These are phyloP conservation scores for Conus ventricosus DNA, from an alignment of 1,140 invertebrate species.

Conservation along the genomic window DNA sequence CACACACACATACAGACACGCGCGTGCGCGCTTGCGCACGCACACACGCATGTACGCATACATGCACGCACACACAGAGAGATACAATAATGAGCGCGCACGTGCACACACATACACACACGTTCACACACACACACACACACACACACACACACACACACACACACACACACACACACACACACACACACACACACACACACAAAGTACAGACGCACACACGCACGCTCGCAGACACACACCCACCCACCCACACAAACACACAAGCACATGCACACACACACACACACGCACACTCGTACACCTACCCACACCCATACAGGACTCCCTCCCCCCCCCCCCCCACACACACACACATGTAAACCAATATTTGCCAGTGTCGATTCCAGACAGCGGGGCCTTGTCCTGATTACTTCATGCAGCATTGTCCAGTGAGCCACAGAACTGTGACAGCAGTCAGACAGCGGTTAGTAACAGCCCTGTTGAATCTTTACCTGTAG, in stretches of 20 bases:
- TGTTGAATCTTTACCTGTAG: too few relatives aligned
- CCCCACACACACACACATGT: too few relatives aligned
- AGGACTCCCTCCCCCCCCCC: too few relatives aligned
- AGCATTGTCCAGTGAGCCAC: too few relatives aligned
- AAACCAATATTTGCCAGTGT: too few relatives aligned
- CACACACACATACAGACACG: constrained; percentile 5
- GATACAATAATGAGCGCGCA: not conserved
- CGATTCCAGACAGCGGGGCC: too few relatives aligned
- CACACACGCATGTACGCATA: not conserved
- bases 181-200: not conserved
- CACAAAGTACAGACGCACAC: not conserved
- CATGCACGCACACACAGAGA: not conserved
- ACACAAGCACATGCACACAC: too few relatives aligned
- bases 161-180: constrained; percentile 9
- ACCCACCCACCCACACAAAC: not conserved
- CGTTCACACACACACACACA: not conserved
- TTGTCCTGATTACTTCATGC: too few relatives aligned
- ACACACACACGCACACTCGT: too few relatives aligned
- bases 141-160: not conserved
- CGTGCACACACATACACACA: not conserved
- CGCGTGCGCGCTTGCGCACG: not conserved
- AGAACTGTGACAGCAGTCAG: too few relatives aligned
- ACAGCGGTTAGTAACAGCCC: too few relatives aligned
- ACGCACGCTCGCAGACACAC: not conserved
- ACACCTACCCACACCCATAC: too few relatives aligned